These are phyloP conservation scores for Papilio glaucus DNA, from an alignment of 1,140 invertebrate species.

Conservation along the genomic window DNA sequence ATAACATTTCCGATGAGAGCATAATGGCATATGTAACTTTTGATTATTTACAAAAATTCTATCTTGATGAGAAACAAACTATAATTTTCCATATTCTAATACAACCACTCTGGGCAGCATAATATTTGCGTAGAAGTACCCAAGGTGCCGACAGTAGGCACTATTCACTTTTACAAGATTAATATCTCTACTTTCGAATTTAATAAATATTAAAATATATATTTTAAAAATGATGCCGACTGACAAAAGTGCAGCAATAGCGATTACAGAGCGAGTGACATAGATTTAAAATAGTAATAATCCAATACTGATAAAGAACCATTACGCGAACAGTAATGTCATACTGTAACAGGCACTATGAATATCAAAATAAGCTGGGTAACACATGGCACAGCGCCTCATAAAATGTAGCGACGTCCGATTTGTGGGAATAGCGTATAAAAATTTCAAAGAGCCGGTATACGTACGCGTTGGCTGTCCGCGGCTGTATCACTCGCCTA, in stretches of 20 bases:
- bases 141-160: neutral
- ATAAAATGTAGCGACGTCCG: constrained; percentile 65
- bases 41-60: too few relatives aligned
- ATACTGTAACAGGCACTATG: constrained; percentile 27
- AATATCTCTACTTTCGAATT: neutral
- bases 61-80: too few relatives aligned
- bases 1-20: too few relatives aligned
- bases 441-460: constrained; percentile 74
- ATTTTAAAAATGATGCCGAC: neutral
- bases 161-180: neutral
- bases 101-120: neutral
- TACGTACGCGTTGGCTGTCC: constrained; percentile 69
- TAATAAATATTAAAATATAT: neutral
- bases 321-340: constrained; percentile 25
- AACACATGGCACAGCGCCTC: constrained; percentile 48
- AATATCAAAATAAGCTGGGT: constrained; percentile 44
- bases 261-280: neutral
- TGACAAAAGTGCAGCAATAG: neutral
- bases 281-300: constrained; percentile 18
- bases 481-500: constrained; percentile 66
- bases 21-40: too few relatives aligned
- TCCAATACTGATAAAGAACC: constrained; percentile 23
- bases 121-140: neutral
- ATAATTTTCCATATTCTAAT: too few relatives aligned
- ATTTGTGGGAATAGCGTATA: constrained; percentile 80